phyloP scores from a whole-genome alignment of 1,140 invertebrate genomes.

The Hyphantria cunea region DNA sequence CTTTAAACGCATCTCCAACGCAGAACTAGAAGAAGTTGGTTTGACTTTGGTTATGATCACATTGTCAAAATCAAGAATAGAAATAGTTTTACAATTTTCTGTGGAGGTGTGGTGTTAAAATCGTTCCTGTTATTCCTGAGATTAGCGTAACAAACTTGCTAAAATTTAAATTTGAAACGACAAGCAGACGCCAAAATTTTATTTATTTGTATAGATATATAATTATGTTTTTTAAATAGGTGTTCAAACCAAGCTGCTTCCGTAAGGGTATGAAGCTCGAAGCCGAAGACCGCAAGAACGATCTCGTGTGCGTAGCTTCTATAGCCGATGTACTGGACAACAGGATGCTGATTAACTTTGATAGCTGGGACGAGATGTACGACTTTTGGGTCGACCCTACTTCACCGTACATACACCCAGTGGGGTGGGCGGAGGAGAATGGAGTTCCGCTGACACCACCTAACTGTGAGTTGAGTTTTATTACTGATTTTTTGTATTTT shows the following conservation, averaged over 20 bases:
- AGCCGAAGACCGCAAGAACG: constrained; percentile 96
- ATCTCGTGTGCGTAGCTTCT: constrained; percentile 93
- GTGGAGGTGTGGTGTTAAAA: no score
- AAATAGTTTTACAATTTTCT: no score
- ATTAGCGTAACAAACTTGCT: no score
- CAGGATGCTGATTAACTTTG: constrained; percentile 95
- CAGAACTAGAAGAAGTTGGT: no score
- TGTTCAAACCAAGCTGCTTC: constrained; percentile 89
- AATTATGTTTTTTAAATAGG: constrained; percentile 69
- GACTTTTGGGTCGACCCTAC: constrained; percentile 96
- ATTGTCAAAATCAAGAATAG: no score
- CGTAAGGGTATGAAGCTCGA: constrained; percentile 96
- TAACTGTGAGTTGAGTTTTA: constrained; percentile 84
- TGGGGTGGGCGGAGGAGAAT: constrained; percentile 95
- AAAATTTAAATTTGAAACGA: no score
- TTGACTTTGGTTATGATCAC: no score
- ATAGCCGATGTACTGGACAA: constrained; percentile 92
- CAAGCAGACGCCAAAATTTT: no score
- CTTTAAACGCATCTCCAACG: no score
- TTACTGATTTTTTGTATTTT: no score
- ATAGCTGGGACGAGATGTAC: constrained; percentile 96
- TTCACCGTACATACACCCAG: constrained; percentile 96
- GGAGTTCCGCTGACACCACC: constrained; percentile 92
- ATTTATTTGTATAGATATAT: no score
- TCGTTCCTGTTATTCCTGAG: no score